A percentile compares a stretch with the other conserved stretches of the same genome.
These are phyloP conservation scores for Drosophila suboccidentalis DNA, from an alignment of 2,888 invertebrate species.

Conservation along the genomic window DNA sequence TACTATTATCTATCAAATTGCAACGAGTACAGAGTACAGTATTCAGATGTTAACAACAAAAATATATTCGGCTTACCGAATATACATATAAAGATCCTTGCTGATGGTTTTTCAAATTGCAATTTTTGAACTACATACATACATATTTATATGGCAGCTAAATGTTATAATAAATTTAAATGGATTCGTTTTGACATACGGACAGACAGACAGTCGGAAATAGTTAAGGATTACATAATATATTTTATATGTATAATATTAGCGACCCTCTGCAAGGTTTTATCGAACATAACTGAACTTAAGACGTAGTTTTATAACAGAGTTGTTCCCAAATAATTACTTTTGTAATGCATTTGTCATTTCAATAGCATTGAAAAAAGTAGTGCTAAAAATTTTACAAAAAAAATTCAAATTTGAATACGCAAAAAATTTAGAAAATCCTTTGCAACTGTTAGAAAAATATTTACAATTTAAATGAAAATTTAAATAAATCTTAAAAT, in stretches of 20 bases:
- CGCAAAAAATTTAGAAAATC: too few species aligned
- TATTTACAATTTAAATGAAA: too few species aligned
- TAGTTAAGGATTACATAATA: neutral
- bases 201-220: neutral
- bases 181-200: neutral
- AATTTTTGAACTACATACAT: neutral
- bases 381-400: too few species aligned
- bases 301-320: neutral
- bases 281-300: neutral
- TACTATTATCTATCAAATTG: constrained; percentile 11
- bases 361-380: too few species aligned
- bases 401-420: too few species aligned
- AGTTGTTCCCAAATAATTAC: too few species aligned
- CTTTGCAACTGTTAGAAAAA: too few species aligned
- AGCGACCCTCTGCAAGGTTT: neutral
- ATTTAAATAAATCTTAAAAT: too few species aligned
- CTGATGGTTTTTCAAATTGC: neutral
- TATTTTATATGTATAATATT: neutral
- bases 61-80: constrained; percentile 7
- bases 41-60: constrained; percentile 4
- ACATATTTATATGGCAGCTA: neutral
- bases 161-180: neutral
- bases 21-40: constrained; percentile 4
- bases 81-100: neutral
- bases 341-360: neutral